Conservation (phyloP, 2,888 invertebrate genomes). For the Habrosyne pyritoides region DNA sequence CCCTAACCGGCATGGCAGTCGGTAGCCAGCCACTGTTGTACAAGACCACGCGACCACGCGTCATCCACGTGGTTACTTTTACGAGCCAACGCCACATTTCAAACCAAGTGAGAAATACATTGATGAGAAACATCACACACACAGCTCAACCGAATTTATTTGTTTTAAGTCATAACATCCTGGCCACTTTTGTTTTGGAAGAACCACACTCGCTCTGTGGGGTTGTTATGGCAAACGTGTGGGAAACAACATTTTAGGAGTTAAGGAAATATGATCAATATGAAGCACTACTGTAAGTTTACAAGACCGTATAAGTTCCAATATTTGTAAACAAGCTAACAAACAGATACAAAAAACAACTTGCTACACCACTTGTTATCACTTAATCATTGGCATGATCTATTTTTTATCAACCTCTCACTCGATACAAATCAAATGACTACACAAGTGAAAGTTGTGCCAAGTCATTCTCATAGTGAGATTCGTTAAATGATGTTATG, state of each 20-base stretch:
- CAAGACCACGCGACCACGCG: conserved; percentile 29
- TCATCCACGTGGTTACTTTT: conserved; percentile 29
- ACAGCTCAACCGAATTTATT: conserved; percentile 30
- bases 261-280: not conserved
- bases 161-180: conserved; percentile 44
- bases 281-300: not conserved
- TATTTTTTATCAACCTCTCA: not conserved
- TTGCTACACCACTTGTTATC: not conserved
- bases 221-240: not conserved
- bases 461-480: not conserved
- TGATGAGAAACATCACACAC: conserved; percentile 9
- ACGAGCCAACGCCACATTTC: conserved; percentile 19
- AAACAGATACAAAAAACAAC: not conserved
- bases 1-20: conserved; percentile 47
- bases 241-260: not conserved
- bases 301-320: not conserved
- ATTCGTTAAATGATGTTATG: not conserved
- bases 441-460: not conserved
- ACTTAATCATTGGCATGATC: not conserved
- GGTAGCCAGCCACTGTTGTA: conserved; percentile 13
- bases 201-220: not conserved
- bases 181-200: conserved; percentile 26
- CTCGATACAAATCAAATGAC: not conserved
- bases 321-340: not conserved
- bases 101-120: conserved; percentile 3